Conservation (phyloP, 2,888 invertebrate genomes). For the Antheraea yamamai region DNA sequence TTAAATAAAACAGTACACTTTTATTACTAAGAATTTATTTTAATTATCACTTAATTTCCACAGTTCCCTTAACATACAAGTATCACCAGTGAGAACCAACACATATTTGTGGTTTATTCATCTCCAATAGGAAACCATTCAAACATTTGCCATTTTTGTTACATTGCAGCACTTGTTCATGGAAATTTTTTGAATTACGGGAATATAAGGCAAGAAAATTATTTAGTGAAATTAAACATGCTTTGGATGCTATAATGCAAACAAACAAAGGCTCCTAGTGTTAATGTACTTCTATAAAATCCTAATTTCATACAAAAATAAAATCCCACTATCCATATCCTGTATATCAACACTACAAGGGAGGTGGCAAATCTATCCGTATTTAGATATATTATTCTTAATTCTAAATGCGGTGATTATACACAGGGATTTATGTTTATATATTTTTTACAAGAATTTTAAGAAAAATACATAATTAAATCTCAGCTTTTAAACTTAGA, state of each 20-base stretch:
- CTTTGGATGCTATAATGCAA: background rate
- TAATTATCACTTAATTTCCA: slow-evolving; percentile 58
- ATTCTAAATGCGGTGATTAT: background rate
- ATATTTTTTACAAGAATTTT: slow-evolving; percentile 22
- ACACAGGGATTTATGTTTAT: slow-evolving; percentile 33
- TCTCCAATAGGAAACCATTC: slow-evolving; percentile 30
- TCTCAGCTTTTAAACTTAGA: background rate
- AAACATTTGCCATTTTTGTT: background rate
- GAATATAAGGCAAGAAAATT: background rate
- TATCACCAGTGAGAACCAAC: slow-evolving; percentile 49
- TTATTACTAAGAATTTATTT: slow-evolving; percentile 71
- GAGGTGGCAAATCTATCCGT: slow-evolving; percentile 40
- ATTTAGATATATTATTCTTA: slow-evolving; percentile 16
- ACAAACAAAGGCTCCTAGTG: background rate
- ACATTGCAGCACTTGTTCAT: background rate
- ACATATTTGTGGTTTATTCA: slow-evolving; percentile 33
- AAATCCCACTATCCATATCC: slow-evolving; percentile 21
- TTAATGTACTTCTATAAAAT: background rate
- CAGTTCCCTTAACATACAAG: slow-evolving; percentile 55
- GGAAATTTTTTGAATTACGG: background rate
- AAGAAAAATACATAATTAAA: background rate
- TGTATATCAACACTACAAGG: slow-evolving; percentile 28
- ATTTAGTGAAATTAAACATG: background rate
- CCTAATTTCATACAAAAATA: slow-evolving; percentile 17
- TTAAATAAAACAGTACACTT: slow-evolving; percentile 49